Evolutionary conservation across 2,797 vertebrate genomes (phyloP).

Genomic region (Rhabdomys pumilio): DNA sequence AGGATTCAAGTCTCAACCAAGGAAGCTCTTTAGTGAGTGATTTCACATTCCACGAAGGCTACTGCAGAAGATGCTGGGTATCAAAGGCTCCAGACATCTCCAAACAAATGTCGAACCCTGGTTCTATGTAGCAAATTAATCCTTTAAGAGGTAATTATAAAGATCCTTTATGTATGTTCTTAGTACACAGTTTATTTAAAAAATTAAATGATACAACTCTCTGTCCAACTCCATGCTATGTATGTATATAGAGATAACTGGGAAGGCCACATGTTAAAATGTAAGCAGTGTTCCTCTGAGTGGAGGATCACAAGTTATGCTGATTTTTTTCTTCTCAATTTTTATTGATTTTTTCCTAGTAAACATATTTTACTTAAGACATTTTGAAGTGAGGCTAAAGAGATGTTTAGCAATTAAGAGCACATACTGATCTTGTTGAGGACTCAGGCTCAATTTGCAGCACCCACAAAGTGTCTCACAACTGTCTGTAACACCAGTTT

Average conservation of each 20-base stretch:
- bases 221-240: not conserved
- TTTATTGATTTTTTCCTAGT: slow-evolving; percentile 38
- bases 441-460: not conserved
- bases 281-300: slow-evolving; percentile 14
- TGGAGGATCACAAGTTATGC: not conserved
- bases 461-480: not conserved
- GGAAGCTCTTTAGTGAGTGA: not conserved
- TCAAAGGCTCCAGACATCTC: not conserved
- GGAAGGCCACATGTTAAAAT: not conserved
- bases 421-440: not conserved
- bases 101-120: slow-evolving; percentile 31
- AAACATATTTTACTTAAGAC: slow-evolving; percentile 1
- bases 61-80: not conserved
- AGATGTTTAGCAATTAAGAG: not conserved
- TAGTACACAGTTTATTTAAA: slow-evolving; percentile 4
- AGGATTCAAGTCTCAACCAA: slow-evolving; percentile 3
- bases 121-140: not conserved
- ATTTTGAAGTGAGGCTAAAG: slow-evolving; percentile 42
- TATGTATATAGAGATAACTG: not conserved
- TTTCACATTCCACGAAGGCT: not conserved
- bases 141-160: not conserved
- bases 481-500: not conserved
- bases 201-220: not conserved
- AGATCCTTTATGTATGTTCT: not conserved
- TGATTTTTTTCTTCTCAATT: not conserved